Evolutionary conservation across 1,140 invertebrate species (phyloP).

Genomic region (Drosophila navojoa): DNA sequence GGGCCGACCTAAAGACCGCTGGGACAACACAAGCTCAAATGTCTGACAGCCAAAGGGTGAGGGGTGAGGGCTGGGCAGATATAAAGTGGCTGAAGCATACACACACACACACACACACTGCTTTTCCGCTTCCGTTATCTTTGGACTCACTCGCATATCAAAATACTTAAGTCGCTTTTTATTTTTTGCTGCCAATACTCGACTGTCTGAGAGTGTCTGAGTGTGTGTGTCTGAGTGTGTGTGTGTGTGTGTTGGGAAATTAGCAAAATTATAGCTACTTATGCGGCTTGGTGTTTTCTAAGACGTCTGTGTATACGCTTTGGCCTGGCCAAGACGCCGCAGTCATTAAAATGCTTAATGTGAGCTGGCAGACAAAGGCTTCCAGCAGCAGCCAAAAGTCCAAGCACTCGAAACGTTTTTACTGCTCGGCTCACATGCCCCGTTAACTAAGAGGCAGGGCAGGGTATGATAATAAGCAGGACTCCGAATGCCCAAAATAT

Average conservation of each 20-base stretch:
- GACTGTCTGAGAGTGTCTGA: background rate
- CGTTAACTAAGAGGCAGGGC: background rate
- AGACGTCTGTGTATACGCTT: conserved; percentile 47
- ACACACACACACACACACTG: too few species aligned
- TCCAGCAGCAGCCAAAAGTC: conserved; percentile 4
- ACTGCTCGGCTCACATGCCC: background rate
- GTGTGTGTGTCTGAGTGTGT: conserved; percentile 5
- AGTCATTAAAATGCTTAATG: conserved; percentile 65
- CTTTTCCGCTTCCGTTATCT: background rate
- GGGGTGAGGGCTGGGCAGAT: background rate
- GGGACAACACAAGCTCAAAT: conserved; percentile 10
- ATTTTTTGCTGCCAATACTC: conserved; percentile 7
- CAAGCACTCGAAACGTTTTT: conserved; percentile 19
- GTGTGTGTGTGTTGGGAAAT: conserved; percentile 35
- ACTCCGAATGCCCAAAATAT: too few species aligned
- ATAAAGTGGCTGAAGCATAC: background rate
- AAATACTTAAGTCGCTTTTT: conserved; percentile 32
- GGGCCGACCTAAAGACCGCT: conserved; percentile 33
- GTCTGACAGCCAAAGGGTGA: too few species aligned
- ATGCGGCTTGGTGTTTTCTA: conserved; percentile 57
- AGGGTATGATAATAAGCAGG: too few species aligned
- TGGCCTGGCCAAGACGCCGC: conserved; percentile 33
- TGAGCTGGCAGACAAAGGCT: conserved; percentile 31
- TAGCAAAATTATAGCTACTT: conserved; percentile 68
- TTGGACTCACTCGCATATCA: conserved; percentile 27